Conservation (phyloP, 2,113 vertebrate genomes). For the Brachyhypopomus gauderio region DNA sequence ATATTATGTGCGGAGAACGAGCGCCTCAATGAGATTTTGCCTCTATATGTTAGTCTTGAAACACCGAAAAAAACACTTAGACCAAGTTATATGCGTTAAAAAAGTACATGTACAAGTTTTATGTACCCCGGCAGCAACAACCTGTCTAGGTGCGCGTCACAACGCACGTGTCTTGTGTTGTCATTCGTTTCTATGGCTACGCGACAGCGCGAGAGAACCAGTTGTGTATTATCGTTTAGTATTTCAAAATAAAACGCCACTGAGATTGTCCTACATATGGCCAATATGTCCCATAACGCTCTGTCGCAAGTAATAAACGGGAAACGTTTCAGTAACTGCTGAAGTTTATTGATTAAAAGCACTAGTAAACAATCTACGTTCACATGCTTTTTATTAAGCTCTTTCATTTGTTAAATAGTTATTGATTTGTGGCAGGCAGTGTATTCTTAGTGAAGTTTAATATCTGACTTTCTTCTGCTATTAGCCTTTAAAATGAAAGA, state of each 20-base stretch:
- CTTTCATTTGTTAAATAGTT: neutral
- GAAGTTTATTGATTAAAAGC: slow-evolving; percentile 42
- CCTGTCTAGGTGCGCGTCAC: too few relatives aligned
- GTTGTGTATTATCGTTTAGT: neutral
- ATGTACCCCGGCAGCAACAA: too few relatives aligned
- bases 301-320: neutral
- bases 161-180: neutral
- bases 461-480: too few relatives aligned
- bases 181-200: slow-evolving; percentile 38
- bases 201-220: neutral
- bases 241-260: neutral
- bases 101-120: too few relatives aligned
- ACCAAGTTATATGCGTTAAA: too few relatives aligned
- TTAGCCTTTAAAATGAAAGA: slow-evolving; percentile 27
- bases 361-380: neutral
- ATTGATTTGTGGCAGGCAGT: neutral
- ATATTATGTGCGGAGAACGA: too few relatives aligned
- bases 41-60: neutral
- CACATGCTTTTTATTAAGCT: slow-evolving; percentile 1
- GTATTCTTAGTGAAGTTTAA: neutral
- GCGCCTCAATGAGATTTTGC: neutral
- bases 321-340: slow-evolving; percentile 19
- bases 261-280: neutral
- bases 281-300: too few relatives aligned
- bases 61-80: neutral